Conservation (phyloP, 2,113 vertebrate species). For the Ophiodon elongatus region DNA sequence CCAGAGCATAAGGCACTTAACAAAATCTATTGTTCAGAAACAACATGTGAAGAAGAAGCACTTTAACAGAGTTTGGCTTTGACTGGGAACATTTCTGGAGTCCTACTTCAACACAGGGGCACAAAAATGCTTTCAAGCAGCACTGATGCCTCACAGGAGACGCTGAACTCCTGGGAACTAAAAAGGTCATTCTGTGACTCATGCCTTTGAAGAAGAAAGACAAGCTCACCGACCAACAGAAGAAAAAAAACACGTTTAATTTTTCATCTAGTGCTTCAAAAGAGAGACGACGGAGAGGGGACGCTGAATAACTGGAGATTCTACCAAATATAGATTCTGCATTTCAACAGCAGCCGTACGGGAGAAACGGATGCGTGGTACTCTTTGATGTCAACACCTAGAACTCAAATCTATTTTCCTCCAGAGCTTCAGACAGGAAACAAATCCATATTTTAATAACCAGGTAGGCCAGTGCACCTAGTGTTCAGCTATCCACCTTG, state of each 20-base stretch:
- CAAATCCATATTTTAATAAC: slow-evolving; percentile 36
- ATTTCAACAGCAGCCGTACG: slow-evolving; percentile 34
- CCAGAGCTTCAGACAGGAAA: slow-evolving; percentile 17
- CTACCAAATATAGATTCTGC: slow-evolving; percentile 65
- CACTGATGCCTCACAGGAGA: slow-evolving; percentile 55
- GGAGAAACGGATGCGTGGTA: background rate
- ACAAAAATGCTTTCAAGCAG: slow-evolving; percentile 45
- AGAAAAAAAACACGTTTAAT: slow-evolving; percentile 63
- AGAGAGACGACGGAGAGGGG: slow-evolving; percentile 37
- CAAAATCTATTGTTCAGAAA: background rate
- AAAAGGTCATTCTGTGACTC: slow-evolving; percentile 75
- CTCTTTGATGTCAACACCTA: slow-evolving; percentile 64
- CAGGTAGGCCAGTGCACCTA: background rate
- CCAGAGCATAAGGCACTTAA: background rate
- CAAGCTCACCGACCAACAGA: slow-evolving; percentile 49
- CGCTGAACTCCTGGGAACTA: slow-evolving; percentile 47
- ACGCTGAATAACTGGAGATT: slow-evolving; percentile 53
- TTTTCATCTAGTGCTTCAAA: slow-evolving; percentile 76
- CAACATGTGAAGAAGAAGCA: background rate
- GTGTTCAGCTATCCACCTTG: background rate
- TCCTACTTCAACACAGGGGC: slow-evolving; percentile 12
- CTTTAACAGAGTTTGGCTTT: slow-evolving; percentile 15
- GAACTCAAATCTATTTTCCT: slow-evolving; percentile 43
- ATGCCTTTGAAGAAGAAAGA: slow-evolving; percentile 82
- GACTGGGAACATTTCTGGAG: slow-evolving; percentile 13